Base-by-base conservation (phyloP, 2,797 vertebrate species). In the Triplophysa yarkandensis region DNA sequence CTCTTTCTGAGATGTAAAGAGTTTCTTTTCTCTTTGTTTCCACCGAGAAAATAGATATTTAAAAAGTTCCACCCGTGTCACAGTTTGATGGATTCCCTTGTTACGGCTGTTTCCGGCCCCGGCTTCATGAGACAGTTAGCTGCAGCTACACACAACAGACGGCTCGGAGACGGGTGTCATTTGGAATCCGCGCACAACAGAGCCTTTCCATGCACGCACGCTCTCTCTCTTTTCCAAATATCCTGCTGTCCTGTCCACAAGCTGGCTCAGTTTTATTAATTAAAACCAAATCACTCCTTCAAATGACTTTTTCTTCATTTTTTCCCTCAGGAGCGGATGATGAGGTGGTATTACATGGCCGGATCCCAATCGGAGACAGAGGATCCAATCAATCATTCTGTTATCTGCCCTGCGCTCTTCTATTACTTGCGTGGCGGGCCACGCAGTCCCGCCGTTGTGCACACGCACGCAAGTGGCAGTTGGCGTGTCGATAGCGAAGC, bases 301-400 rank as follows among this genome's bases (percentile, higher is more conserved):
- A 28, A 61, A 68, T 52, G 36, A 65, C 74, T 71, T 71, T 71
- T 72, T 50, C 55, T 17, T 54, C 32, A 66, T 61, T 19, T 36
- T 74, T 61, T 58, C 64, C 58, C 66, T 17, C 39, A 46, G 57
- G 89, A 90, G 88, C 84, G 69, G 80, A 77, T 87, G 89, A 92
- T 89, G 88, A 84, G 87, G 84, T 91, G 88, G 87, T 90, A 89
- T 89, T 89, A 92, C 88, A 90, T 83, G 68, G 76, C 81, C 77
- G 77, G 87, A 88, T 83, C 85, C 87, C 88, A 88, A 88, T 91
- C 90, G 84, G 84, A 86, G 83, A 54, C 76, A 81, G 83, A 83
- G 77, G 85, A 89, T 89, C 88, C 90, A 77, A 93, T 93, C 89
- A 89, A 91, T 93, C 92, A 92, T 60, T 28, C 74, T 73, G 87